A percentile compares a stretch with the other conserved stretches of the same genome.
These are phyloP conservation scores for Pocillopora damicornis DNA, from an alignment of 64 coral and sea anemone species.

Conservation along the genomic window DNA sequence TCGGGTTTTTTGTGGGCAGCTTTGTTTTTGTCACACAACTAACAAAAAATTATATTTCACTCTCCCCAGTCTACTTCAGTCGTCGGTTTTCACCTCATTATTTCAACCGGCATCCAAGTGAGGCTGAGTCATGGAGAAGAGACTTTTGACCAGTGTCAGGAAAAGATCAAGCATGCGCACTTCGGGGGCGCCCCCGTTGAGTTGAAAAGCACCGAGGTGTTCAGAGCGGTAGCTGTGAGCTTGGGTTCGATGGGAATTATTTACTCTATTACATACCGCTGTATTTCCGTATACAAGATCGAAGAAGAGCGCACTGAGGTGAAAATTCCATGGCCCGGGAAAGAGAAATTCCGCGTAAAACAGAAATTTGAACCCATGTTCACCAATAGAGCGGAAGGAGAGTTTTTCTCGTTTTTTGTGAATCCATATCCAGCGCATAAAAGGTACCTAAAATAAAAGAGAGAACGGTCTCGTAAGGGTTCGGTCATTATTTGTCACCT, in stretches of 20 bases:
- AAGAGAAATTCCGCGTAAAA: conserved; percentile 24
- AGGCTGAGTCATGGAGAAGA: conserved; percentile 27
- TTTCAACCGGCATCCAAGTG: conserved; percentile 37
- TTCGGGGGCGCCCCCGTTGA: conserved; percentile 16
- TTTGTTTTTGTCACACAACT: neutral
- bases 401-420: conserved; percentile 74
- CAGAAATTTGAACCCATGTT: conserved; percentile 31
- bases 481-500: too few relatives aligned
- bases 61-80: conserved; percentile 42
- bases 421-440: conserved; percentile 60
- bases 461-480: too few relatives aligned
- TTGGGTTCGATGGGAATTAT: conserved; percentile 47
- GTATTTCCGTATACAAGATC: conserved; percentile 67
- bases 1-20: too few relatives aligned
- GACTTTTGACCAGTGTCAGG: conserved; percentile 39
- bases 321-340: conserved; percentile 43
- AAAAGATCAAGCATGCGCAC: conserved; percentile 25
- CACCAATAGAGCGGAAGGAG: conserved; percentile 6
- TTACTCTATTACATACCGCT: conserved; percentile 53
- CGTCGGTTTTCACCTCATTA: conserved; percentile 41
- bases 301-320: conserved; percentile 45
- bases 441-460: neutral
- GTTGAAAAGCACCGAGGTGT: conserved; percentile 33
- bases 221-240: conserved; percentile 22
- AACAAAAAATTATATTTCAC: neutral